Conservation (phyloP, 2,888 invertebrate species). For the Gari tellinella region DNA sequence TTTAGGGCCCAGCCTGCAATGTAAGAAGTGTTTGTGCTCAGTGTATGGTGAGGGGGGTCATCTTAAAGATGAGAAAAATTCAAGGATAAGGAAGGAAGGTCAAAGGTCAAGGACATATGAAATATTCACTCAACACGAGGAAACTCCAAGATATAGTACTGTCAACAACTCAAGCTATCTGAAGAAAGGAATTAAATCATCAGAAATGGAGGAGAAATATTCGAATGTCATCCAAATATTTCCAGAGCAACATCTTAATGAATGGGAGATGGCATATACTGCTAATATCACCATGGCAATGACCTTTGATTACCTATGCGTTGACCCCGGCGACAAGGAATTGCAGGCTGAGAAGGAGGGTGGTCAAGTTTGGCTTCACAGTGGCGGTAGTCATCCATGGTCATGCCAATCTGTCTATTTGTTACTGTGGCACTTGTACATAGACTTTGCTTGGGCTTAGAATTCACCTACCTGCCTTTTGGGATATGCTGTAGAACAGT, state of each 20-base stretch:
- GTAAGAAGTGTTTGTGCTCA: conserved; percentile 7
- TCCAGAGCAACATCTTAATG: not conserved
- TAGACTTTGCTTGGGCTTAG: no score
- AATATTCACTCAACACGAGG: not conserved
- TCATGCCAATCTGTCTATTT: no score
- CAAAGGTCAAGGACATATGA: conserved; percentile 7
- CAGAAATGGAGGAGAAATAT: not conserved
- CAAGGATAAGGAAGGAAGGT: not conserved
- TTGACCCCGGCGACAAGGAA: conserved; percentile 4
- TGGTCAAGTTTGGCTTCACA: conserved; percentile 36
- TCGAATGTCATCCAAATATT: not conserved
- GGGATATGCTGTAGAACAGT: no score
- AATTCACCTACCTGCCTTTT: no score
- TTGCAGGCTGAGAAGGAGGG: conserved; percentile 54
- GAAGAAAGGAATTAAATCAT: not conserved
- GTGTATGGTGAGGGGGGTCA: conserved; percentile 1
- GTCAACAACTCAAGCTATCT: no score
- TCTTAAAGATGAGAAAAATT: conserved; percentile 16
- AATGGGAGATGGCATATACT: not conserved
- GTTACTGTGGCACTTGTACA: no score
- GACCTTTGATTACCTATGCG: not conserved
- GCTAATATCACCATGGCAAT: not conserved
- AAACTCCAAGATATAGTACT: no score
- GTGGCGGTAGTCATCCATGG: conserved; percentile 24
- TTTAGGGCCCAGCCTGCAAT: conserved; percentile 55